phyloP scores from a whole-genome alignment of 2,888 invertebrate genomes.

The Amphipyra berbera region DNA sequence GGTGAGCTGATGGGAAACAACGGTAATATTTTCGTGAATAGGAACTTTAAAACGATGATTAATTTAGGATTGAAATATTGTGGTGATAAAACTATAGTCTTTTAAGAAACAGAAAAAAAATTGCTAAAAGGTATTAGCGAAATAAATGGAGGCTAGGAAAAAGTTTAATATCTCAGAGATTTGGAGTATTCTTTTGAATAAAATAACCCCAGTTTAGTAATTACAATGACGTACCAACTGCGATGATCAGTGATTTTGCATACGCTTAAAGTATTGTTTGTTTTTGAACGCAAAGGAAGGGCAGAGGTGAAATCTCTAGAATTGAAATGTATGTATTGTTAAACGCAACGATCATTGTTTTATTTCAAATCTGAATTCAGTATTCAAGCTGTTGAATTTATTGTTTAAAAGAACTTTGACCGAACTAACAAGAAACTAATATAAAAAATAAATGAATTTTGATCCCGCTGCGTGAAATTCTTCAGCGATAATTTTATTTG shows the following conservation, averaged over 20 bases:
- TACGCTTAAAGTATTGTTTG: conserved; percentile 6
- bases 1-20: conserved; percentile 36
- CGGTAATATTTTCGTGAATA: conserved; percentile 27
- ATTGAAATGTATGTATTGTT: conserved; percentile 5
- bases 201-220: not conserved
- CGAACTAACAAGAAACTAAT: not conserved
- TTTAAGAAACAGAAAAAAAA: no score
- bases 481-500: conserved; percentile 11
- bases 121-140: no score
- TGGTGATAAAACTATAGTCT: not conserved
- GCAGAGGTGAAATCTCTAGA: conserved; percentile 29
- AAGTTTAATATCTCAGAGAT: no score
- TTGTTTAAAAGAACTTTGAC: not conserved
- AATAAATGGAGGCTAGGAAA: no score
- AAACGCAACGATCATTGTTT: not conserved
- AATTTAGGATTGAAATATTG: not conserved
- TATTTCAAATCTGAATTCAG: conserved; percentile 1
- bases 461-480: not conserved
- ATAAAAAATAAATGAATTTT: not conserved
- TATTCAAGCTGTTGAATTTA: not conserved
- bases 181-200: no score
- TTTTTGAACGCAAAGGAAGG: conserved; percentile 26
- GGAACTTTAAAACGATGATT: not conserved
- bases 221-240: conserved; percentile 10
- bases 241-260: conserved; percentile 13